phyloP scores from a whole-genome alignment of 2,113 vertebrate genomes.

The Tupaia chinensis region DNA sequence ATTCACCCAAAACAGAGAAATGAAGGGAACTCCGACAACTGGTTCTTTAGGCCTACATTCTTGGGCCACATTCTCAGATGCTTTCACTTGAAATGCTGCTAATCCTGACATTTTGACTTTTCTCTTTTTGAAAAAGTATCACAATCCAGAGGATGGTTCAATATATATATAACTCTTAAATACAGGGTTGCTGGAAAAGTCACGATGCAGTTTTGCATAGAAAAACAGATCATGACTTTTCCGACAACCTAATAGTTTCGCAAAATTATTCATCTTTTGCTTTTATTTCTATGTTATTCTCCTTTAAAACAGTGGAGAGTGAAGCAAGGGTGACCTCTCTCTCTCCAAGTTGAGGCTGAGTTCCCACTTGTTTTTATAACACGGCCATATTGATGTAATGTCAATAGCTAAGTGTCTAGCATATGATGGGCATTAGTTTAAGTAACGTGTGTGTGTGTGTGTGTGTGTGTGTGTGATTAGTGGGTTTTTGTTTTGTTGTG shows the following conservation, averaged over 20 bases:
- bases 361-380: slow-evolving; percentile 27
- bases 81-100: slow-evolving; percentile 5
- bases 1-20: slow-evolving; percentile 72
- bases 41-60: slow-evolving; percentile 29
- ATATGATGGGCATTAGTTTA: background rate
- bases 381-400: background rate
- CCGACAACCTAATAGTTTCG: background rate
- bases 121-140: background rate
- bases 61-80: slow-evolving; percentile 26
- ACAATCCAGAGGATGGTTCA: slow-evolving; percentile 29
- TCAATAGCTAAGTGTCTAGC: background rate
- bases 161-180: slow-evolving; percentile 10
- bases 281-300: slow-evolving; percentile 20
- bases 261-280: background rate
- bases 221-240: no score
- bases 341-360: background rate
- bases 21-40: slow-evolving; percentile 48
- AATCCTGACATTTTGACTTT: slow-evolving; percentile 66
- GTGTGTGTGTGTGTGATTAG: no score
- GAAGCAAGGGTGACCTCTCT: background rate
- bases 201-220: no score
- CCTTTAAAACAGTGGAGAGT: slow-evolving; percentile 20
- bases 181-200: no score
- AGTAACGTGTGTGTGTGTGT: background rate
- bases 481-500: no score